Conservation (phyloP, 2,888 invertebrate species). For the Acrobasis consociella region DNA sequence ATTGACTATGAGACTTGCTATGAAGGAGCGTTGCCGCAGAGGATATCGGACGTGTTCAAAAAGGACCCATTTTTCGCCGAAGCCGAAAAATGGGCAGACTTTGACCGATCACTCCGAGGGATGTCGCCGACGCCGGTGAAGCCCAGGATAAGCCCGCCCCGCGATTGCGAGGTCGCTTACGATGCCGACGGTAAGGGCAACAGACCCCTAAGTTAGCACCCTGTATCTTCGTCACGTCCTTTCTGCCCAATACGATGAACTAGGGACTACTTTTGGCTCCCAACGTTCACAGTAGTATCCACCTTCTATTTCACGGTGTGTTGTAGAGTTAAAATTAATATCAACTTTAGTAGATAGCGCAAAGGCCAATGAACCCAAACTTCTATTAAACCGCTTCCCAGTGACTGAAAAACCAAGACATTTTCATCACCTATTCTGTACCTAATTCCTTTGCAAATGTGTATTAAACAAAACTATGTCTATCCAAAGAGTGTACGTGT, state of each 20-base stretch:
- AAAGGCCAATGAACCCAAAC: slow-evolving; percentile 32
- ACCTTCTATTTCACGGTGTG: slow-evolving; percentile 19
- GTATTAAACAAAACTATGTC: slow-evolving; percentile 31
- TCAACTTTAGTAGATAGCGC: slow-evolving; percentile 41
- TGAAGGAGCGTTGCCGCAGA: slow-evolving; percentile 75
- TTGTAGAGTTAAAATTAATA: slow-evolving; percentile 11
- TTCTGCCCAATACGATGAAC: slow-evolving; percentile 28
- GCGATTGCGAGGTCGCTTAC: slow-evolving; percentile 87
- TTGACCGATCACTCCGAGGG: slow-evolving; percentile 83
- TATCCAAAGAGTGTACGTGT: slow-evolving; percentile 68
- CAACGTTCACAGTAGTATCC: slow-evolving; percentile 31
- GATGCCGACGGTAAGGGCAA: slow-evolving; percentile 88
- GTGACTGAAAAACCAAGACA: slow-evolving; percentile 65
- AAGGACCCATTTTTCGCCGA: slow-evolving; percentile 80
- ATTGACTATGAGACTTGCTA: slow-evolving; percentile 75
- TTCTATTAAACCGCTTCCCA: slow-evolving; percentile 37
- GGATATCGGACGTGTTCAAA: slow-evolving; percentile 76
- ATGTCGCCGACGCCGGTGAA: slow-evolving; percentile 88
- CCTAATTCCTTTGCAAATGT: slow-evolving; percentile 40
- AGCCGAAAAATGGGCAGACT: slow-evolving; percentile 78
- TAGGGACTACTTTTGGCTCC: slow-evolving; percentile 28
- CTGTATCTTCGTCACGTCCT: slow-evolving; percentile 72
- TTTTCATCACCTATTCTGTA: slow-evolving; percentile 57
- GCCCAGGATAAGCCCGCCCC: slow-evolving; percentile 86
- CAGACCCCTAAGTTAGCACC: slow-evolving; percentile 56